phyloP scores from a whole-genome alignment of 2,888 invertebrate species.

The Macaria liturata region DNA sequence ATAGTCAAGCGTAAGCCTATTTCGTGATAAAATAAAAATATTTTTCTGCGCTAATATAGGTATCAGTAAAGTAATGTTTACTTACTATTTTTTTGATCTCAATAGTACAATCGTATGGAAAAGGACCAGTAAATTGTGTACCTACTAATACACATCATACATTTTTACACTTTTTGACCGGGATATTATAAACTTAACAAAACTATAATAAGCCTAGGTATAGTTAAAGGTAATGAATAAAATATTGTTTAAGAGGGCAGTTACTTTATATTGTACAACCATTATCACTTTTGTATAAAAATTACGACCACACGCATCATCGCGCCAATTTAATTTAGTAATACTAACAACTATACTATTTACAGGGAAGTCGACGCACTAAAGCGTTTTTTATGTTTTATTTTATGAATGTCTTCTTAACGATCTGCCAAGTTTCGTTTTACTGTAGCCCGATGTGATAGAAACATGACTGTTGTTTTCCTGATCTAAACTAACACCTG shows the following conservation, averaged over 20 bases:
- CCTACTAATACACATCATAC: too few species aligned
- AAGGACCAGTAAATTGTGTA: too few species aligned
- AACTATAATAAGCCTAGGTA: too few species aligned
- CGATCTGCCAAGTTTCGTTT: conserved; percentile 78
- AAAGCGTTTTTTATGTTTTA: conserved; percentile 39
- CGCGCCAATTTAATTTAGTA: conserved; percentile 77
- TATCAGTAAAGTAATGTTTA: too few species aligned
- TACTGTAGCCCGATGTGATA: conserved; percentile 79
- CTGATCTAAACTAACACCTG: conserved; percentile 68
- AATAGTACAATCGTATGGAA: too few species aligned
- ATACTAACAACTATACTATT: conserved; percentile 77
- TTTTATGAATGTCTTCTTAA: conserved; percentile 72
- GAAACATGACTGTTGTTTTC: conserved; percentile 68
- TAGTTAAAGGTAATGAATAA: conserved; percentile 32
- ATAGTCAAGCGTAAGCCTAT: too few species aligned
- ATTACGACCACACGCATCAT: conserved; percentile 72
- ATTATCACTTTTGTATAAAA: conserved; percentile 76
- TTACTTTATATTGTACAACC: conserved; percentile 79
- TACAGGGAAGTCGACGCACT: conserved; percentile 62
- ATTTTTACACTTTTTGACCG: too few species aligned
- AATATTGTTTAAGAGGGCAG: conserved; percentile 47
- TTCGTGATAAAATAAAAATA: too few species aligned
- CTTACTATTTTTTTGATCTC: too few species aligned
- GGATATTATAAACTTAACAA: too few species aligned
- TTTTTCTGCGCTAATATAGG: too few species aligned